Base-by-base conservation (phyloP, 2,888 invertebrate genomes). In the Cerceris ruficornis region DNA sequence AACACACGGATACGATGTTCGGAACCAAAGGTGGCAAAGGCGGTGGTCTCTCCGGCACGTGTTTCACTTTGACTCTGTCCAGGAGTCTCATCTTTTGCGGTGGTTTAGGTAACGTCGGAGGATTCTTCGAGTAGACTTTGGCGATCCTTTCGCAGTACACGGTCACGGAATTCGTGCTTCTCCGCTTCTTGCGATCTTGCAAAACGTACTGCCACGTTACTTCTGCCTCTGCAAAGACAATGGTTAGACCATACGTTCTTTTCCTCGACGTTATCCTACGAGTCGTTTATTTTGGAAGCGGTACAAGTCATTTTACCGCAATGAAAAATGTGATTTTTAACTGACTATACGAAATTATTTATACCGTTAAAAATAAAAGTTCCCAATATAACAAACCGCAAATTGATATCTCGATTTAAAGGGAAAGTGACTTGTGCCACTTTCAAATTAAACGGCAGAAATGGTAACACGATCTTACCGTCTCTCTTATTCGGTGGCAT, bases 151-250 rank as follows among this genome's bases (percentile, higher is more conserved):
- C 89, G 88, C 92, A 93, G 83, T 94, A 94, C 60, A 93, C 92
- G 6, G 93, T 93, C 61, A 94, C 91, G 46, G 93, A 89, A 59
- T 93, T 92, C 41, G 91, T 89, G 66, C 93, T 93, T 80, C 94
- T 93, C 71, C 95, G 92, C 77, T 94, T 94, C 83, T 94, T 93
- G 61, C 95, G 93, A 82, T 96, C 95, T 88, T 94, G 94, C 4
- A 95, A 86, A 79, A 96, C 93, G 88, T 94, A 94, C 85, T 94
- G 93, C 96, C 96, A 96, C 60, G 93, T 93, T 65, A 92, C 93
- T 91, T 96, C 96, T 87, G 94, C 94, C 77, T 93, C 95, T 95
- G 93, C 67, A 93, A 94, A 28, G 7, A 8, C 9, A 0, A 11
- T 8, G 2, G 41, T 55, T 7, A 54, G 57, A 46, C 14, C n/a